Evolutionary conservation across 2,888 invertebrate species (phyloP).

Genomic region (Chrysolina oricalcia): DNA sequence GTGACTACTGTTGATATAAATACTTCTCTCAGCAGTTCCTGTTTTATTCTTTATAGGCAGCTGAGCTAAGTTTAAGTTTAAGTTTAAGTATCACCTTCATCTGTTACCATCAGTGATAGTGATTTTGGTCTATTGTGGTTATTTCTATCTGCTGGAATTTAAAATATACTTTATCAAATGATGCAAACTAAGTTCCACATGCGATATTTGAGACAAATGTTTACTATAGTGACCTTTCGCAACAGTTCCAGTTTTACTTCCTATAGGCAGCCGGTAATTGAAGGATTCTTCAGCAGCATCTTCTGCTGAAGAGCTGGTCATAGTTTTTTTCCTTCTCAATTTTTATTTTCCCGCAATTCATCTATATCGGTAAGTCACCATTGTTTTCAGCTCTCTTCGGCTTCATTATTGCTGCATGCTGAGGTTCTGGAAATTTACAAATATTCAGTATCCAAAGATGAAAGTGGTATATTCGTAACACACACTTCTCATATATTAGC

Average conservation of each 20-base stretch:
- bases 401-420: not conserved
- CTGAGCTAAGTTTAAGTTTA: not conserved
- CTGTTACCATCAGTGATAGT: not conserved
- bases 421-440: not conserved
- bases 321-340: not conserved
- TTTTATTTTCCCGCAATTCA: not conserved
- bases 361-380: not conserved
- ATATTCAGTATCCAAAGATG: not conserved
- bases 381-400: not conserved
- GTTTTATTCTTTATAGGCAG: not conserved
- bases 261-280: not conserved
- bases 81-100: not conserved
- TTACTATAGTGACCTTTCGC: not conserved
- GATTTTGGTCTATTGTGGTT: not conserved
- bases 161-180: not conserved
- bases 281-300: not conserved
- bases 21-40: not conserved
- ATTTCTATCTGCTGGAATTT: not conserved
- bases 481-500: not conserved
- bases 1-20: not conserved
- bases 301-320: not conserved
- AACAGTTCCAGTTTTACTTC: not conserved
- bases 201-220: not conserved
- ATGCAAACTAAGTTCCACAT: not conserved
- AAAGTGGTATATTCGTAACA: not conserved